Percentiles rank a stretch among this genome's conserved stretches.
These are phyloP conservation scores for Dendrolimus kikuchii DNA, from an alignment of 1,140 invertebrate species.

Conservation along the genomic window DNA sequence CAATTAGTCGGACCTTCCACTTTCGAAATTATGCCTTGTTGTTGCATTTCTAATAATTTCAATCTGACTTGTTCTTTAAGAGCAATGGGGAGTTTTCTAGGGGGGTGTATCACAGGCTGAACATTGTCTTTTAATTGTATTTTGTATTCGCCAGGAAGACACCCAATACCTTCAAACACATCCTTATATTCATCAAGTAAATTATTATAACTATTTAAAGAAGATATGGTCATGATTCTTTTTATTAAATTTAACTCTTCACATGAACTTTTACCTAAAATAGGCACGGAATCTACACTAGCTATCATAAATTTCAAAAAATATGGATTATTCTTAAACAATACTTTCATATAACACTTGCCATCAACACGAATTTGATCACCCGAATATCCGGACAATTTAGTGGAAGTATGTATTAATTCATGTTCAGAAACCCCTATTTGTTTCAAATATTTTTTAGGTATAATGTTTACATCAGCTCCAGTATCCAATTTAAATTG, in stretches of 20 bases:
- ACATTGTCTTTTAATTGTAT: constrained; percentile 10
- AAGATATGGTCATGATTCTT: constrained; percentile 5
- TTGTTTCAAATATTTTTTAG: constrained; percentile 6
- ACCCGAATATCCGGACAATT: constrained; percentile 16
- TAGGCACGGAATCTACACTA: constrained; percentile 9
- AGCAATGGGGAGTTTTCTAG: constrained; percentile 15
- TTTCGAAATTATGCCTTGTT: constrained; percentile 13
- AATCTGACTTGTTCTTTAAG: constrained; percentile 13
- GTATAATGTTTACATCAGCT: constrained; percentile 18
- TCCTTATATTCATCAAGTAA: constrained; percentile 12
- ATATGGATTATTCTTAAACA: constrained; percentile 10
- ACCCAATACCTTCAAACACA: constrained; percentile 19
- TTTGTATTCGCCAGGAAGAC: constrained; percentile 17
- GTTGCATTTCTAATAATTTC: constrained; percentile 16
- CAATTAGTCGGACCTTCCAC: constrained; percentile 50
- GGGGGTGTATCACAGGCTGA: constrained; percentile 11
- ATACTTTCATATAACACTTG: constrained; percentile 12
- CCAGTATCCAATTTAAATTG: constrained; percentile 16
- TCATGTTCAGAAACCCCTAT: constrained; percentile 3
- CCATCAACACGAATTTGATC: constrained; percentile 11
- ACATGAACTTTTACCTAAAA: constrained; percentile 15
- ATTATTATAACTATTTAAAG: background rate
- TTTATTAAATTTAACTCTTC: constrained; percentile 15
- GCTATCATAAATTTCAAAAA: constrained; percentile 14
- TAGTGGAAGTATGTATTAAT: constrained; percentile 4